Base-by-base conservation (phyloP, 2,113 vertebrate species). In the Poeciliopsis retropinna region DNA sequence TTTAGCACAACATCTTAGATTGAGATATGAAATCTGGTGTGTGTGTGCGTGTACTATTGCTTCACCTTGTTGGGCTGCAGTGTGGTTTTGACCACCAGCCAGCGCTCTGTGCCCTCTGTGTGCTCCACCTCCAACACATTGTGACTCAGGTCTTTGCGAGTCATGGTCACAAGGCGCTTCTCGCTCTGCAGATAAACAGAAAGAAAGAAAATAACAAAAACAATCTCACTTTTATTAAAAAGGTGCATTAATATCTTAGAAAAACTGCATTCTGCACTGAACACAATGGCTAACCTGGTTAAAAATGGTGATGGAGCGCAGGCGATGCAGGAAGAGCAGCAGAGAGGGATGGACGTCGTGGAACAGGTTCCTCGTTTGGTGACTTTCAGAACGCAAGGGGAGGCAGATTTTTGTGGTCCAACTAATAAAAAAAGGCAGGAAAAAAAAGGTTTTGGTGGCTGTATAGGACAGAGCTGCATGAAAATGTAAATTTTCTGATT, bases 391-490 rank as follows among this genome's bases (percentile, higher is more conserved):
- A 51, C 93, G 93, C 31, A 95, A 90, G 14, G 94, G 95, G n/a
- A 95, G 93, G 78, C 85, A 83, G 82, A 95, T 95, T 87, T 94
- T 94, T 15, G 95, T 95, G 79, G 89, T 93, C 94, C 94, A 95
- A 81, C 94, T 95, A 81, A 57, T 9, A 28, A 61, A 8, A 28
- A 44, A 34, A 73, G 19, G 41, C 67, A 30, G 44, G 39, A 64
- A 37, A 85, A 82, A 1, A 44, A 12, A 77, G 14, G 51, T 25
- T 57, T 57, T n/a, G 51, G 8, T n/a, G 19, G 22, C 1, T 57
- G 22, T n/a, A 10, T 57, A n/a, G 7, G 25, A 57, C 25, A 57
- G 51, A 57, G 22, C 25, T 25, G 25, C 51, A 57, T 57, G 5
- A 22, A 44, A 67, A 67, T 12, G 2, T 12, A 10, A 37, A 37